A percentile compares a stretch with the other conserved stretches of the same genome.
These are phyloP conservation scores for Limnephilus rhombicus DNA, from an alignment of 2,888 invertebrate species.

Conservation along the genomic window DNA sequence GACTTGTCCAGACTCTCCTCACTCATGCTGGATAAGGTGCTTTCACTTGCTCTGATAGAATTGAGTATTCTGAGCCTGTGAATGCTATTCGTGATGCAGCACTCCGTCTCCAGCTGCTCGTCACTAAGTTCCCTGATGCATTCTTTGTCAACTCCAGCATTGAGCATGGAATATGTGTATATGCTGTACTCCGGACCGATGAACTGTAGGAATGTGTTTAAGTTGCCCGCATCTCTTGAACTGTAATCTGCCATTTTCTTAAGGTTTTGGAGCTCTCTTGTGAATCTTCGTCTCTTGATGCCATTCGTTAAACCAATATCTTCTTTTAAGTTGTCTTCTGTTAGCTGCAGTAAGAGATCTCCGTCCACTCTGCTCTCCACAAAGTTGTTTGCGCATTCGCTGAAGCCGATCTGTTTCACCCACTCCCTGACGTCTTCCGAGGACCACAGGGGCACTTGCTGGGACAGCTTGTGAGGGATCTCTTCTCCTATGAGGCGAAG, in stretches of 20 bases:
- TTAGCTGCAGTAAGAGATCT: slow-evolving; percentile 93
- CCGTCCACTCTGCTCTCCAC: slow-evolving; percentile 96
- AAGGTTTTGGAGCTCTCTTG: slow-evolving; percentile 93
- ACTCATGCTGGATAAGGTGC: slow-evolving; percentile 81
- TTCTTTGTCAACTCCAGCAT: slow-evolving; percentile 95
- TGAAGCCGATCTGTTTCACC: slow-evolving; percentile 98
- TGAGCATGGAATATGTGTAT: slow-evolving; percentile 97
- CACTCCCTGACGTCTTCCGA: slow-evolving; percentile 97
- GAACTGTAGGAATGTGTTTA: slow-evolving; percentile 89
- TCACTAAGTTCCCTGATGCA: slow-evolving; percentile 91
- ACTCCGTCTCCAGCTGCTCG: slow-evolving; percentile 94
- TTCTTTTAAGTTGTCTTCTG: slow-evolving; percentile 93
- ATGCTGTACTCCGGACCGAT: slow-evolving; percentile 95
- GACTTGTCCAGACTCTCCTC: slow-evolving; percentile 92
- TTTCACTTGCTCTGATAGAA: slow-evolving; percentile 87
- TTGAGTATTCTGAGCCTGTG: slow-evolving; percentile 94
- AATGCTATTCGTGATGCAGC: slow-evolving; percentile 95
- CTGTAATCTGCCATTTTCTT: slow-evolving; percentile 98
- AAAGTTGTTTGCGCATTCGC: slow-evolving; percentile 89
- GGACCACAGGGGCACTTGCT: slow-evolving; percentile 99
- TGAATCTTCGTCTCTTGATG: slow-evolving; percentile 94
- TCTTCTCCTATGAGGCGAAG: slow-evolving; percentile 95
- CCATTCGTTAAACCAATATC: slow-evolving; percentile 97
- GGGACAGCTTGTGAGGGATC: slow-evolving; percentile 97
- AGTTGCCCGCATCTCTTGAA: slow-evolving; percentile 93